These are phyloP conservation scores for Lasius platythorax DNA, from an alignment of 2,888 invertebrate genomes.

Conservation along the genomic window DNA sequence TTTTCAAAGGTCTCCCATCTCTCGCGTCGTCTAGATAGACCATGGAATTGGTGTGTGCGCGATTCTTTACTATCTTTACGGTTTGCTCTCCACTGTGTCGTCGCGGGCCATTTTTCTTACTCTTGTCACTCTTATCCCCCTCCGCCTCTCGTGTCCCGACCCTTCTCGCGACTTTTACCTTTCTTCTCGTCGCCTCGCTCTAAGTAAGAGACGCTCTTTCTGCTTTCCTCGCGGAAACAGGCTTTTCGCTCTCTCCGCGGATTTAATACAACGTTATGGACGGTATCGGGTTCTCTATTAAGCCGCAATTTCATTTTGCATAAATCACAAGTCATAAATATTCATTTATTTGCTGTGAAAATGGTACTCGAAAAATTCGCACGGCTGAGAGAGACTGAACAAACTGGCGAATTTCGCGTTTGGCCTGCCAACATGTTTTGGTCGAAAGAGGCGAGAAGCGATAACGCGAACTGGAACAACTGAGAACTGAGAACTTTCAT, in stretches of 20 bases:
- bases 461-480: background rate
- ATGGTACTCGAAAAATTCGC: constrained; percentile 39
- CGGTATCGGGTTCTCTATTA: constrained; percentile 28
- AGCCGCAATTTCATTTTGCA: constrained; percentile 51
- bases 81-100: constrained; percentile 55
- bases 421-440: constrained; percentile 28
- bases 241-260: constrained; percentile 37
- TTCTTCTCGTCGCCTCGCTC: constrained; percentile 40
- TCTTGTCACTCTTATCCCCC: constrained; percentile 53
- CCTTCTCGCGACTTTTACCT: constrained; percentile 31
- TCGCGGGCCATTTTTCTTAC: constrained; percentile 50
- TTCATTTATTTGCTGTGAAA: constrained; percentile 47
- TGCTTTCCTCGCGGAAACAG: constrained; percentile 39
- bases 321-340: constrained; percentile 44
- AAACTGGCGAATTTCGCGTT: constrained; percentile 26
- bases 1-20: constrained; percentile 53
- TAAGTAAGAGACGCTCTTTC: constrained; percentile 52
- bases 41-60: constrained; percentile 48
- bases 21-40: constrained; percentile 47
- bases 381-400: constrained; percentile 16
- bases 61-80: constrained; percentile 52
- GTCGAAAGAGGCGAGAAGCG: background rate
- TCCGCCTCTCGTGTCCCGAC: background rate
- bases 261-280: constrained; percentile 43
- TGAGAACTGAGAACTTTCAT: constrained; percentile 29